These are phyloP conservation scores for Thereva nobilitata DNA, from an alignment of 2,888 invertebrate species.

Conservation along the genomic window DNA sequence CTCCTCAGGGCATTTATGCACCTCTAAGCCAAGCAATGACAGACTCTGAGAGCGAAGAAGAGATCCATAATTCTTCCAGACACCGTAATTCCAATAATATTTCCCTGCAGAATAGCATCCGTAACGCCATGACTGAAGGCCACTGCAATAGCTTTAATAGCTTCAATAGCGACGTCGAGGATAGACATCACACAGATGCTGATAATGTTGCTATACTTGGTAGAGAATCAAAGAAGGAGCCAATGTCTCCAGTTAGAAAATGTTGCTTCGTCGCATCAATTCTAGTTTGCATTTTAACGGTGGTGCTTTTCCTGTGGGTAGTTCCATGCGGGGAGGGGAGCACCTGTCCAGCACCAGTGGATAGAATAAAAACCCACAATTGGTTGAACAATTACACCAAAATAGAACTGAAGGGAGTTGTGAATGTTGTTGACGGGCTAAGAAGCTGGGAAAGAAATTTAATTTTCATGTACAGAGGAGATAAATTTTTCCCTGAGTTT, in stretches of 20 bases:
- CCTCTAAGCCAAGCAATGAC: constrained; percentile 77
- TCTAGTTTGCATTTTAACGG: constrained; percentile 70
- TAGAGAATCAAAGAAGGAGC: constrained; percentile 48
- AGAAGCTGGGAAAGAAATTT: constrained; percentile 70
- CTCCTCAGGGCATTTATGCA: constrained; percentile 67
- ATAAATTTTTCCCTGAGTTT: constrained; percentile 64
- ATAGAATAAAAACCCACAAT: constrained; percentile 66
- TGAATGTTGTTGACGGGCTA: constrained; percentile 70
- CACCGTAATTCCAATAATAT: constrained; percentile 46
- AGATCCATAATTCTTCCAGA: constrained; percentile 57
- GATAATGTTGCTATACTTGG: constrained; percentile 57
- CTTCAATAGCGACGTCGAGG: constrained; percentile 55
- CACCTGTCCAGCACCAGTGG: constrained; percentile 64
- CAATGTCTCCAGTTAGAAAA: constrained; percentile 70
- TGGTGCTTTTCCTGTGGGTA: constrained; percentile 75
- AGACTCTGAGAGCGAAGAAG: constrained; percentile 79
- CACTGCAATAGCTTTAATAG: constrained; percentile 50
- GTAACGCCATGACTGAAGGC: constrained; percentile 33
- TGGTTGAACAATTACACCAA: constrained; percentile 72
- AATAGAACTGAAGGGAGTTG: constrained; percentile 70
- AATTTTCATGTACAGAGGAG: constrained; percentile 74
- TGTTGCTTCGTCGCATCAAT: constrained; percentile 73
- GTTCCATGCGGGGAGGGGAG: constrained; percentile 74
- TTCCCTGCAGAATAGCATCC: constrained; percentile 45
- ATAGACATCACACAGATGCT: constrained; percentile 51